Percentiles rank a stretch among this genome's conserved stretches.
phyloP scores from a whole-genome alignment of 2,888 invertebrate species.

The Catocala nupta region DNA sequence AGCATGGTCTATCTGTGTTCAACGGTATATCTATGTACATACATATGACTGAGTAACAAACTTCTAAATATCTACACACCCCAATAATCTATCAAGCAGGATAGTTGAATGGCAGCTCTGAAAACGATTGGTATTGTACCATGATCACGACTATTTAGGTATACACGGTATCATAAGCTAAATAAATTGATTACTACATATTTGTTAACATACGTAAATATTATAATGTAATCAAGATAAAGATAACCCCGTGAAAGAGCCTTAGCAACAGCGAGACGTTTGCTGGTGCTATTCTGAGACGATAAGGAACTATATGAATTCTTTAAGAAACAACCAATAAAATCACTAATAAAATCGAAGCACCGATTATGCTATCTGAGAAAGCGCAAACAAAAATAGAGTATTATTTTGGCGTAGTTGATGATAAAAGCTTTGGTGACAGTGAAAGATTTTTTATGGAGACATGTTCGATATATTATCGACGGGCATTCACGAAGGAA shows the following conservation, averaged over 20 bases:
- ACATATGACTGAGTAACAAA: too few relatives aligned
- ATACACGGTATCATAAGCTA: too few relatives aligned
- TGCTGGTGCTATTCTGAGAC: slow-evolving; percentile 49
- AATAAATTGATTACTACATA: too few relatives aligned
- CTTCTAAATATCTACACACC: too few relatives aligned
- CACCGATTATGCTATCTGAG: slow-evolving; percentile 26
- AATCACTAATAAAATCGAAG: slow-evolving; percentile 20
- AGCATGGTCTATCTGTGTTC: too few relatives aligned
- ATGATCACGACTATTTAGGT: too few relatives aligned
- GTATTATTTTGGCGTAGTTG: slow-evolving; percentile 24
- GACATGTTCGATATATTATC: slow-evolving; percentile 12
- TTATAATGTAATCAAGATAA: slow-evolving; percentile 12
- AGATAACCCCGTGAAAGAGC: slow-evolving; percentile 39
- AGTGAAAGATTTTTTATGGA: slow-evolving; percentile 30
- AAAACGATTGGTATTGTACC: too few relatives aligned
- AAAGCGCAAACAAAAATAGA: slow-evolving; percentile 6
- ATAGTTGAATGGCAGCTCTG: too few relatives aligned
- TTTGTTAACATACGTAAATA: too few relatives aligned
- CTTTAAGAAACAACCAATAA: slow-evolving; percentile 1
- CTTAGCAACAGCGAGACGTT: slow-evolving; percentile 45
- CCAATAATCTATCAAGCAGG: too few relatives aligned
- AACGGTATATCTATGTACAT: too few relatives aligned
- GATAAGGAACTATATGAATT: slow-evolving; percentile 23
- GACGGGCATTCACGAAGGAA: slow-evolving; percentile 17
- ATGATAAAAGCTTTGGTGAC: slow-evolving; percentile 28